phyloP scores from a whole-genome alignment of 2,888 invertebrate genomes.

The Drosophila mayaguana region DNA sequence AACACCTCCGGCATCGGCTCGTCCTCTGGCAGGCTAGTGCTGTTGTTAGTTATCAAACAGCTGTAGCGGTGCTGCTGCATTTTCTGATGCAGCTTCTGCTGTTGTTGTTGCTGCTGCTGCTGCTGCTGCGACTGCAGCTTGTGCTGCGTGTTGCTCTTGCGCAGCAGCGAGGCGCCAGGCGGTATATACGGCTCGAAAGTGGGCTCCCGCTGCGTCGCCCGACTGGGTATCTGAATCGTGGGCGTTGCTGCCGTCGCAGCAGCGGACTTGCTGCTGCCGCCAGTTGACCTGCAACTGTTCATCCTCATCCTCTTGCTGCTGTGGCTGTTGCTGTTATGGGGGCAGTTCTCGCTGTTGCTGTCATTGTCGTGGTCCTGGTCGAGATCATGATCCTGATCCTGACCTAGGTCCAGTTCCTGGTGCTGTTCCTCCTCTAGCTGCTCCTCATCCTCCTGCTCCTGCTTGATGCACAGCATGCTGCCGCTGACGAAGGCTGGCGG shows the following conservation, averaged over 20 bases:
- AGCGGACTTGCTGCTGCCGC: slow-evolving; percentile 30
- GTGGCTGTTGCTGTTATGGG: slow-evolving; percentile 1
- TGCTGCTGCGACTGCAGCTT: slow-evolving; percentile 45
- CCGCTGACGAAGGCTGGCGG: slow-evolving; percentile 71
- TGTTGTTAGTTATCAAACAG: slow-evolving; percentile 5
- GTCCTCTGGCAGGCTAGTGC: slow-evolving; percentile 77
- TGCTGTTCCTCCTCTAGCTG: slow-evolving; percentile 5
- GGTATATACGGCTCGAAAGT: slow-evolving; percentile 80
- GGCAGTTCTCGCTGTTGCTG: slow-evolving; percentile 8
- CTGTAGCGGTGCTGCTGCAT: slow-evolving; percentile 35
- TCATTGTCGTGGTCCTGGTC: background rate
- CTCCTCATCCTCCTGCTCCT: slow-evolving; percentile 24
- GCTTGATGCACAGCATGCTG: slow-evolving; percentile 27
- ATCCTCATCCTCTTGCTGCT: slow-evolving; percentile 31
- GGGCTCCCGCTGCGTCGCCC: slow-evolving; percentile 1
- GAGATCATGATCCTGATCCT: background rate
- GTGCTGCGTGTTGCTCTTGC: slow-evolving; percentile 72
- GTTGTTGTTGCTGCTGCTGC: slow-evolving; percentile 33
- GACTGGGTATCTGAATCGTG: slow-evolving; percentile 31
- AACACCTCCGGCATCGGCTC: slow-evolving; percentile 67
- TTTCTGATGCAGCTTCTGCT: slow-evolving; percentile 52
- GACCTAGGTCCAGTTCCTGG: background rate
- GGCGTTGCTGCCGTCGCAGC: slow-evolving; percentile 16
- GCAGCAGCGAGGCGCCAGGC: slow-evolving; percentile 83
- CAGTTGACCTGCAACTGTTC: slow-evolving; percentile 30